Percentiles rank a stretch among this genome's conserved stretches.
phyloP scores from a whole-genome alignment of 1,140 invertebrate species.

The Uloborus diversus region DNA sequence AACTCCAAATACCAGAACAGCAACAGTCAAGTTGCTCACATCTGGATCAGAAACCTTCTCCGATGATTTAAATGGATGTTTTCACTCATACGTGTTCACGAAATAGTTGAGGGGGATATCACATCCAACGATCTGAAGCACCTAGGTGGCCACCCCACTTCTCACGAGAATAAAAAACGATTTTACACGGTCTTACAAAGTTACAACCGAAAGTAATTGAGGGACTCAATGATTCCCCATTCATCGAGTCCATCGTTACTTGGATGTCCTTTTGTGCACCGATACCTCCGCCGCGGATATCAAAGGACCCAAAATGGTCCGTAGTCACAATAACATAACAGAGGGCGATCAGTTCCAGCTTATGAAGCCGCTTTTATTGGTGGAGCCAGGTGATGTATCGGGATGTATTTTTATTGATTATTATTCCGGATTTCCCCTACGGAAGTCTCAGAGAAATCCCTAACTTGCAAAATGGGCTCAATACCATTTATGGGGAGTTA shows the following conservation, averaged over 20 bases:
- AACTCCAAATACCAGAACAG: too few species aligned
- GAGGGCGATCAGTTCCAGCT: slow-evolving; percentile 26
- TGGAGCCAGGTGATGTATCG: slow-evolving; percentile 21
- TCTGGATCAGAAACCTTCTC: too few species aligned
- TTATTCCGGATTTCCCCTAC: background rate
- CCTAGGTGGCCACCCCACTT: too few species aligned
- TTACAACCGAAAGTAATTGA: slow-evolving; percentile 53
- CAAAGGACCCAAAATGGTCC: slow-evolving; percentile 28
- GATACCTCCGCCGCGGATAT: slow-evolving; percentile 2
- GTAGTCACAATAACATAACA: slow-evolving; percentile 29
- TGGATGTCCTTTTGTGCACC: background rate
- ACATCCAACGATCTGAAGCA: too few species aligned
- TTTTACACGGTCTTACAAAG: slow-evolving; percentile 22
- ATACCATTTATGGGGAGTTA: background rate
- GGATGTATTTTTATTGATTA: slow-evolving; percentile 18
- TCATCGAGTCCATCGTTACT: slow-evolving; percentile 36
- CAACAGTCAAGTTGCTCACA: too few species aligned
- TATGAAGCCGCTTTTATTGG: slow-evolving; percentile 21
- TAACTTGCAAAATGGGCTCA: background rate
- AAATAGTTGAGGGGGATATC: too few species aligned
- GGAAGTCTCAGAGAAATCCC: too few species aligned
- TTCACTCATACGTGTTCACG: too few species aligned
- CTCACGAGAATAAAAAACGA: background rate
- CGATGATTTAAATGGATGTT: too few species aligned
- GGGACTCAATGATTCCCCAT: slow-evolving; percentile 46